Percentiles rank a stretch among this genome's conserved stretches.
Evolutionary conservation across 2,113 vertebrate species (phyloP).

Genomic region (Lophura nycthemera): DNA sequence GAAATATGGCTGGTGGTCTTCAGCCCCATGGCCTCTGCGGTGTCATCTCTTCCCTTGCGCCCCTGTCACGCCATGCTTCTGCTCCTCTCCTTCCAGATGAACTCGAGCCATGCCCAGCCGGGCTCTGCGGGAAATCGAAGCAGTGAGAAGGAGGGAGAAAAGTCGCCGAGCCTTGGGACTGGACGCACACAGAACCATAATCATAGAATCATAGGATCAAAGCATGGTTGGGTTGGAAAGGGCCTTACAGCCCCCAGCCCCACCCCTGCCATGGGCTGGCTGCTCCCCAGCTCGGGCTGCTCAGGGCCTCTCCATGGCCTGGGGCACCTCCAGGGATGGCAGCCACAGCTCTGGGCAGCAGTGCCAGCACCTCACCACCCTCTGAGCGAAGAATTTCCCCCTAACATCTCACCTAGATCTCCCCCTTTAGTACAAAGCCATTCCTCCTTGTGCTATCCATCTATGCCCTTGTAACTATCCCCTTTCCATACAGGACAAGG

Average conservation of each 20-base stretch:
- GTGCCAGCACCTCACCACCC: no score
- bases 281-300: neutral
- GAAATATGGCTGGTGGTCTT: neutral
- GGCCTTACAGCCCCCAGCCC: no score
- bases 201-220: neutral
- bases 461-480: neutral
- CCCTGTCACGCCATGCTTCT: neutral
- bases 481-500: neutral
- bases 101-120: fast-evolving
- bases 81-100: neutral
- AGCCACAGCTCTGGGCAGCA: neutral
- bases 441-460: neutral
- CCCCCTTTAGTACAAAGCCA: neutral
- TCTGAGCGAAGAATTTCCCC: neutral
- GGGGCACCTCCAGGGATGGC: neutral
- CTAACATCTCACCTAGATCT: neutral
- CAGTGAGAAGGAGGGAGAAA: neutral
- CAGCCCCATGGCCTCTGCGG: neutral
- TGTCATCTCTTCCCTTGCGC: neutral
- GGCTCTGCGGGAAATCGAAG: neutral
- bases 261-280: neutral
- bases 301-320: neutral
- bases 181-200: neutral
- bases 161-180: neutral
- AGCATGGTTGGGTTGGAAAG: neutral